Percentiles rank a stretch among this genome's conserved stretches.
Conservation (phyloP, 2,113 vertebrate genomes). For the Erythrocebus patas region DNA sequence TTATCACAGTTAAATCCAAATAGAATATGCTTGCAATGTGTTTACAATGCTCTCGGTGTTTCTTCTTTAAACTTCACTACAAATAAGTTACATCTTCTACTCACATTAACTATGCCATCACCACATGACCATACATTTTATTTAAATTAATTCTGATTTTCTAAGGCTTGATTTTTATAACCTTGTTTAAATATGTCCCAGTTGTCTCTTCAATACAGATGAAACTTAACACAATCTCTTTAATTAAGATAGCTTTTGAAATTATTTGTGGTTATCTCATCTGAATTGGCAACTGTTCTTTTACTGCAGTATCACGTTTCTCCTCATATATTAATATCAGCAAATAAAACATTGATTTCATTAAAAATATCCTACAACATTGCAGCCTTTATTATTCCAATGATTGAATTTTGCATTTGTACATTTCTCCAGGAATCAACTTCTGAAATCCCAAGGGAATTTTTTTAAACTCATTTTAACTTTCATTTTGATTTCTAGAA, state of each 20-base stretch:
- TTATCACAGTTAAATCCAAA: background rate
- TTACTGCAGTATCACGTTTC: background rate
- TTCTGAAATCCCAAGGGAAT: background rate
- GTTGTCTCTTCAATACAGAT: slow-evolving; percentile 20
- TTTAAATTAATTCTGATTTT: slow-evolving; percentile 42
- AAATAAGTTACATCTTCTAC: background rate
- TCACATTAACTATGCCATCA: background rate
- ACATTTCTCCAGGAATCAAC: background rate
- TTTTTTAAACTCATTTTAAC: background rate
- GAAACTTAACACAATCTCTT: slow-evolving; percentile 14
- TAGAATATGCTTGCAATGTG: background rate
- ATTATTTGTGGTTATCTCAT: background rate
- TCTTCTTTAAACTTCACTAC: background rate
- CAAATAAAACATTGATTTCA: background rate
- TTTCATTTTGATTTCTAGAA: slow-evolving; percentile 3
- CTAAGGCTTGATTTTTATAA: slow-evolving; percentile 36
- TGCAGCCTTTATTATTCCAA: background rate
- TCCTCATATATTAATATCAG: background rate
- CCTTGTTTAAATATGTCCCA: background rate
- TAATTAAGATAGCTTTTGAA: slow-evolving; percentile 42
- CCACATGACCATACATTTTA: slow-evolving; percentile 16
- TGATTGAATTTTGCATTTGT: slow-evolving; percentile 2
- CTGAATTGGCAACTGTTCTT: background rate
- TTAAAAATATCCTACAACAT: background rate
- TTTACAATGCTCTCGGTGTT: background rate